phyloP scores from a whole-genome alignment of 1,140 invertebrate species.

The Drosophila carrolli region DNA sequence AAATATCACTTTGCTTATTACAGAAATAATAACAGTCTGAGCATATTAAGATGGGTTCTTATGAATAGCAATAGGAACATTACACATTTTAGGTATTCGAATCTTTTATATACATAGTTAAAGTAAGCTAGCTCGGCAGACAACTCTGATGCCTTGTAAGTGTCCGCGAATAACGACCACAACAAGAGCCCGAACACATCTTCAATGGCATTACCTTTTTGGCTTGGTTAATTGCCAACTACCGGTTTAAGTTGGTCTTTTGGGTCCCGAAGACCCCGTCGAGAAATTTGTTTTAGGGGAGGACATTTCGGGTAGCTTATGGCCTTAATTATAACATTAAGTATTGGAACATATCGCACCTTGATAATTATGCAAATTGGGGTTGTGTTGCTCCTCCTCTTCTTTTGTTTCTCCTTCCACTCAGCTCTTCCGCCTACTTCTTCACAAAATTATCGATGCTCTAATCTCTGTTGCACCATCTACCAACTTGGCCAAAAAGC shows the following conservation, averaged over 20 bases:
- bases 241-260: constrained; percentile 59
- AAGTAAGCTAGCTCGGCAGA: background rate
- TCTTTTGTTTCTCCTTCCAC: constrained; percentile 3
- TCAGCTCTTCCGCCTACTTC: constrained; percentile 3
- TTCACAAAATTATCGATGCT: constrained; percentile 31
- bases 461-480: constrained; percentile 35
- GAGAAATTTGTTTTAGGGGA: background rate
- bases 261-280: background rate
- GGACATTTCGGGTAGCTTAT: background rate
- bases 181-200: constrained; percentile 23
- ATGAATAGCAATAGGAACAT: too few species aligned
- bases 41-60: too few species aligned
- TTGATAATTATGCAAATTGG: constrained; percentile 64
- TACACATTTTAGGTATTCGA: too few species aligned
- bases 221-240: constrained; percentile 66
- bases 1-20: too few species aligned
- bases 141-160: constrained; percentile 24
- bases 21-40: too few species aligned
- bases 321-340: constrained; percentile 12
- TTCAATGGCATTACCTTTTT: constrained; percentile 38
- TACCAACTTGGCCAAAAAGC: constrained; percentile 19
- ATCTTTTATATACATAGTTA: too few species aligned
- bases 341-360: constrained; percentile 56
- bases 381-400: constrained; percentile 1
- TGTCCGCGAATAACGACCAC: constrained; percentile 26